phyloP scores from a whole-genome alignment of 2,797 vertebrate species.

The Fratercula arctica region DNA sequence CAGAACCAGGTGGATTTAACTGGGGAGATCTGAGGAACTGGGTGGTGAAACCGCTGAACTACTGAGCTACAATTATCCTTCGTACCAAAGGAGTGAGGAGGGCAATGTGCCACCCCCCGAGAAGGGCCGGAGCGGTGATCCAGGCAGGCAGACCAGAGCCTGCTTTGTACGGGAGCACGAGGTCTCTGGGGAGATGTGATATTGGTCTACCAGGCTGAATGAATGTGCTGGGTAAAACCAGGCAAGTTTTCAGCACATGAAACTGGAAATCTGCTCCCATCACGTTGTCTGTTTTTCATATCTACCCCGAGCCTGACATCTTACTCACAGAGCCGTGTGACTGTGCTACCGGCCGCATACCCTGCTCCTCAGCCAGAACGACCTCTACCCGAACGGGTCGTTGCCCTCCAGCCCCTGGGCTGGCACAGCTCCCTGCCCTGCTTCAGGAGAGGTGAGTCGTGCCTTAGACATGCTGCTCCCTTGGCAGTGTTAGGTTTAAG shows the following conservation, averaged over 20 bases:
- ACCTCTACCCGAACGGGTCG: not conserved
- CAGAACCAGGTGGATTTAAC: not conserved
- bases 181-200: not conserved
- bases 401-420: not conserved
- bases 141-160: not conserved
- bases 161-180: not conserved
- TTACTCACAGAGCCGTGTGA: not conserved
- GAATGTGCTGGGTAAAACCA: not conserved
- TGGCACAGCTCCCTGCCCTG: not conserved
- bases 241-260: not conserved
- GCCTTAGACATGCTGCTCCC: not conserved
- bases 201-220: not conserved
- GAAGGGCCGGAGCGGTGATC: not conserved
- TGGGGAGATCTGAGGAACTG: not conserved
- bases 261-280: not conserved
- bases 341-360: not conserved
- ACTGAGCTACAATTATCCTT: accelerated
- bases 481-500: not conserved
- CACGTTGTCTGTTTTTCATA: not conserved
- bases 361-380: not conserved
- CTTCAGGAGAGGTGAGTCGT: not conserved
- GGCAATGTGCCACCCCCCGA: not conserved
- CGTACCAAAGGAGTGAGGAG: not conserved
- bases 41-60: accelerated
- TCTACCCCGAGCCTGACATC: not conserved